Base-by-base conservation (phyloP, 2,888 invertebrate species). In the Microctonus aethiopoides region DNA sequence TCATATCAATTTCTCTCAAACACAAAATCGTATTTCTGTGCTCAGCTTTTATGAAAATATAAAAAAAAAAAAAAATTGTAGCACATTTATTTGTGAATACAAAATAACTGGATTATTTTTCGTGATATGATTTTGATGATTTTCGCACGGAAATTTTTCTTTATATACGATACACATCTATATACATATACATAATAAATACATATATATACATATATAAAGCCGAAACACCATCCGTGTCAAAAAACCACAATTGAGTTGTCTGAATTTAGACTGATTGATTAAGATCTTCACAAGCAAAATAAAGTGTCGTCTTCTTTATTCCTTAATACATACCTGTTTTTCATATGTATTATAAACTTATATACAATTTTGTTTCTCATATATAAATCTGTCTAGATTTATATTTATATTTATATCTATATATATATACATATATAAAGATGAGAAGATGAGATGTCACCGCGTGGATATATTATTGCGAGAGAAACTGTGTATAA, bases 171-270 rank as follows among this genome's bases (percentile, higher is more conserved):
- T 46, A 46, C n/a, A 20, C 46, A 46, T 46, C 46, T 39, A 16
- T n/a, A 16, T 16, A n/a, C 9, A n/a, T n/a, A n/a, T n/a, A n/a
- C n/a, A n/a, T n/a, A n/a, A n/a, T n/a, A n/a, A n/a, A 7, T 46
- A 46, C 5, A 29, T 29, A 16, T 46, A n/a, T 0, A 46, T 7
- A 20, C 9, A 6, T 6, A 29, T 75, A 71, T 65, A 80, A 78
- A 78, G 79, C 76, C 75, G 73, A 76, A 78, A 75, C 71, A 75
- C 71, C 70, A 71, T 76, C 51, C 66, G 77, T 82, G 84, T 84
- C 83, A 84, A 83, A 84, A 84, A 83, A n/a, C n/a, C n/a, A 84
- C 83, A 84, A 84, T 84, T 63, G 63, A 32, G 63, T 52, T 22
- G 56, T 64, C 9, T 16, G 57, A 71, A 67, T 52, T 63, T 24